Evolutionary conservation across 1,140 invertebrate species (phyloP).

Genomic region (Drosophila dunni): DNA sequence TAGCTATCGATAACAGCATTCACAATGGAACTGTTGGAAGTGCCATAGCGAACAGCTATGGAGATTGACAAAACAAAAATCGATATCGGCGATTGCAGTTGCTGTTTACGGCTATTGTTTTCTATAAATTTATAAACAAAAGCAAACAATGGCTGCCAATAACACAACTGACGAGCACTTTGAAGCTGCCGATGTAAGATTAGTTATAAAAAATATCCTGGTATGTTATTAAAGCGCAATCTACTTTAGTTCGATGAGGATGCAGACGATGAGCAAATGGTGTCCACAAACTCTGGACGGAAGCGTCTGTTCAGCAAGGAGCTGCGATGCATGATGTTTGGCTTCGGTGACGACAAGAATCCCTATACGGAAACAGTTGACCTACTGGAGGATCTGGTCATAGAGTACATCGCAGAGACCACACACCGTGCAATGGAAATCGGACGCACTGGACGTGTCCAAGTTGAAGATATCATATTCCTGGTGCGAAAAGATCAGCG

Average conservation of each 20-base stretch:
- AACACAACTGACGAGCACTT: conserved; percentile 68
- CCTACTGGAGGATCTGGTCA: conserved; percentile 98
- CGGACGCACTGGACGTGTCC: conserved; percentile 95
- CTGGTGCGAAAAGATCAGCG: conserved; percentile 98
- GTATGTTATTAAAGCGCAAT: conserved; percentile 78
- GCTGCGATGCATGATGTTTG: conserved; percentile 99
- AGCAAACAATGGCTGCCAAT: conserved; percentile 60
- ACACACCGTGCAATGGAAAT: conserved; percentile 98
- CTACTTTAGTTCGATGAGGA: conserved; percentile 87
- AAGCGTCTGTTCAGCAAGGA: conserved; percentile 96
- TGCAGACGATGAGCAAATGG: conserved; percentile 87
- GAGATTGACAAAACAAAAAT: background rate
- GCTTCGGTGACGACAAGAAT: conserved; percentile 99
- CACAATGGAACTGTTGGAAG: background rate
- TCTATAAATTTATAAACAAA: conserved; percentile 19
- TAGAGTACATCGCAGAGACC: conserved; percentile 99
- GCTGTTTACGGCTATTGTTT: conserved; percentile 1
- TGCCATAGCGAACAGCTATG: conserved; percentile 7
- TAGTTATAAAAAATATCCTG: background rate
- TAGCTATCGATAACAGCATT: conserved; percentile 33
- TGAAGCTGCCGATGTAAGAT: conserved; percentile 67
- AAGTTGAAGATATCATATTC: conserved; percentile 99
- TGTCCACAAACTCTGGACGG: conserved; percentile 89
- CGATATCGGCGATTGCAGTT: conserved; percentile 11
- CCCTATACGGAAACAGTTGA: conserved; percentile 99